These are phyloP conservation scores for Hyposoter dolosus DNA, from an alignment of 2,888 invertebrate species.

Conservation along the genomic window DNA sequence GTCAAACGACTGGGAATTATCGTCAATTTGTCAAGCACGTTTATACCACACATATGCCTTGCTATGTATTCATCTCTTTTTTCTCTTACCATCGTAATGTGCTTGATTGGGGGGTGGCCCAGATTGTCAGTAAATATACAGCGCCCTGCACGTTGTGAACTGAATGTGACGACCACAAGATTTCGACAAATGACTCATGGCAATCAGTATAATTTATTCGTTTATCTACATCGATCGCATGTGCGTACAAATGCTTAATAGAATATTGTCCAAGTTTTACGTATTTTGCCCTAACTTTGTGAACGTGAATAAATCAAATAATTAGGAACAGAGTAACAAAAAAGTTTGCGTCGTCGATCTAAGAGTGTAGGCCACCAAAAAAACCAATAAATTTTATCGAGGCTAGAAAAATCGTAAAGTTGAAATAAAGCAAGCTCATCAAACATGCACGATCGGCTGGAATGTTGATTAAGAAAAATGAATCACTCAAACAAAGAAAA, in stretches of 20 bases:
- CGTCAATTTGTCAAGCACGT: conserved; percentile 79
- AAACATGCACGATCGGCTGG: not conserved
- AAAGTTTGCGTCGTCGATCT: not conserved
- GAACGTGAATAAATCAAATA: no score
- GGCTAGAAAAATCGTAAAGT: not conserved
- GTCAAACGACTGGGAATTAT: conserved; percentile 83
- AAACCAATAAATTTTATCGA: not conserved
- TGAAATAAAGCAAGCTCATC: not conserved
- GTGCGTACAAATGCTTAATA: not conserved
- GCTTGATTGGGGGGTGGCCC: conserved; percentile 68
- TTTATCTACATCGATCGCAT: conserved; percentile 23
- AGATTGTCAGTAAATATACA: conserved; percentile 71
- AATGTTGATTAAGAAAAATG: not conserved
- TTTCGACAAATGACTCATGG: conserved; percentile 67
- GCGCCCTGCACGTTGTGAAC: conserved; percentile 39
- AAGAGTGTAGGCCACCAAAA: not conserved
- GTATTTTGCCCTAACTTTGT: not conserved
- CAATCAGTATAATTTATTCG: conserved; percentile 66
- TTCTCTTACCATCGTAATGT: conserved; percentile 57
- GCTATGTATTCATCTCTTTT: conserved; percentile 39
- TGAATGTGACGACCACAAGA: conserved; percentile 44
- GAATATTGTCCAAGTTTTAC: not conserved
- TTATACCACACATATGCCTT: conserved; percentile 37
- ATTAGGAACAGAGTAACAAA: not conserved
- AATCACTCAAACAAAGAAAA: conserved; percentile 3